phyloP scores from a whole-genome alignment of 1,140 invertebrate species.

The Drosophila orena region DNA sequence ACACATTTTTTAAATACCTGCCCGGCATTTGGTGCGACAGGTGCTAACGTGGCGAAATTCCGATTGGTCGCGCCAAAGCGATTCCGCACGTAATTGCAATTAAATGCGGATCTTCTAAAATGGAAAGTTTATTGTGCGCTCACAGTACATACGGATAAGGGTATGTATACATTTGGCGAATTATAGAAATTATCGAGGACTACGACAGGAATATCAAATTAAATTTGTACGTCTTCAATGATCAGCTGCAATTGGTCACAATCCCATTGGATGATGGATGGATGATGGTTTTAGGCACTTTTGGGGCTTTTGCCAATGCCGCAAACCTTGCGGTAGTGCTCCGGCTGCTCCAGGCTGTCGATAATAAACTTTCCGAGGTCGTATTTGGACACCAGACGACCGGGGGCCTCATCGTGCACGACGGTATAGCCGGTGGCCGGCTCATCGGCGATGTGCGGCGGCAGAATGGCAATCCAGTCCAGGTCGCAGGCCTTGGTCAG shows the following conservation, averaged over 20 bases:
- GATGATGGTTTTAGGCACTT: conserved; percentile 14
- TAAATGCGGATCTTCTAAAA: conserved; percentile 58
- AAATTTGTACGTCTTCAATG: conserved; percentile 40
- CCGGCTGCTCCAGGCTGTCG: conserved; percentile 88
- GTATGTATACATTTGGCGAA: conserved; percentile 8
- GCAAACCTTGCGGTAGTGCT: conserved; percentile 89
- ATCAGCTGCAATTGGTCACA: conserved; percentile 28
- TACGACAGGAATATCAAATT: conserved; percentile 40
- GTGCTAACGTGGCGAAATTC: conserved; percentile 71
- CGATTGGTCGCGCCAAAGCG: conserved; percentile 56
- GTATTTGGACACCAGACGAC: conserved; percentile 89
- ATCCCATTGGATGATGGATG: background rate
- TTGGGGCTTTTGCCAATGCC: conserved; percentile 87
- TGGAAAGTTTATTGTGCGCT: conserved; percentile 67
- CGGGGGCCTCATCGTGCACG: conserved; percentile 87
- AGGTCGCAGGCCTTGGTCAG: conserved; percentile 88
- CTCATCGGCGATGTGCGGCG: conserved; percentile 91
- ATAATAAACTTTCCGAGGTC: conserved; percentile 92
- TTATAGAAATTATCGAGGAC: conserved; percentile 30
- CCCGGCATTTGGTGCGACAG: conserved; percentile 57
- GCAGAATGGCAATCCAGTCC: conserved; percentile 92
- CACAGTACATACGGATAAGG: conserved; percentile 25
- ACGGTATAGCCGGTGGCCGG: conserved; percentile 69
- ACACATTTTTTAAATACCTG: conserved; percentile 63
- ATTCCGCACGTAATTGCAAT: conserved; percentile 66